Conservation (phyloP, 2,797 vertebrate species). For the Trachops cirrhosus region DNA sequence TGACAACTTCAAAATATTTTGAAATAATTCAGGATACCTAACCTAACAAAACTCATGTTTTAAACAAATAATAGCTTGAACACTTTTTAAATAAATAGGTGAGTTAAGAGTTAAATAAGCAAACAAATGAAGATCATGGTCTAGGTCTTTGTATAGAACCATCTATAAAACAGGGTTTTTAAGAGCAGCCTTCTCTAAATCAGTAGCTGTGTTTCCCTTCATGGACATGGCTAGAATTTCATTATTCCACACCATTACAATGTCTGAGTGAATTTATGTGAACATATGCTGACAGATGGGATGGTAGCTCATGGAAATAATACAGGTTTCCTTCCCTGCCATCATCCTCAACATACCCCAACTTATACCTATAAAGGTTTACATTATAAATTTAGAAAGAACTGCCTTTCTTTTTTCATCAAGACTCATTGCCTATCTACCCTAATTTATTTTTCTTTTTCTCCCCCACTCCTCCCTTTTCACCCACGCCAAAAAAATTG, state of each 20-base stretch:
- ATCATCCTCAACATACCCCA: background rate
- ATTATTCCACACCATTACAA: background rate
- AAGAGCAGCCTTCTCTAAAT: background rate
- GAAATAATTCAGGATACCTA: background rate
- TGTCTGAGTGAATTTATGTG: background rate
- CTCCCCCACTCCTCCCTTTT: fast-evolving
- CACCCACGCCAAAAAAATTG: background rate
- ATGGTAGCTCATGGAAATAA: background rate
- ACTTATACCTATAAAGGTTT: background rate
- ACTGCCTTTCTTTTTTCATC: background rate
- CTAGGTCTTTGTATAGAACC: background rate
- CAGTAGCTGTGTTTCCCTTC: background rate
- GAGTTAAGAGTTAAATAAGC: background rate
- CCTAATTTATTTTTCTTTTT: fast-evolving
- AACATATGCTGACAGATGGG: background rate
- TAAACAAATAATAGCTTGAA: background rate
- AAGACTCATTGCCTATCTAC: background rate
- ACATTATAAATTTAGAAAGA: background rate
- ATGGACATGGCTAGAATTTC: background rate
- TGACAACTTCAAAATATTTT: background rate
- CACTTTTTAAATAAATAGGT: background rate
- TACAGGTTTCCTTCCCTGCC: background rate
- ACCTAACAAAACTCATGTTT: background rate
- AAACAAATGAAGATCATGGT: background rate
- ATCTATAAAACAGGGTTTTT: background rate